These are phyloP conservation scores for Phenganax subtilis DNA, from an alignment of 92 coral and sea anemone species.

Conservation along the genomic window DNA sequence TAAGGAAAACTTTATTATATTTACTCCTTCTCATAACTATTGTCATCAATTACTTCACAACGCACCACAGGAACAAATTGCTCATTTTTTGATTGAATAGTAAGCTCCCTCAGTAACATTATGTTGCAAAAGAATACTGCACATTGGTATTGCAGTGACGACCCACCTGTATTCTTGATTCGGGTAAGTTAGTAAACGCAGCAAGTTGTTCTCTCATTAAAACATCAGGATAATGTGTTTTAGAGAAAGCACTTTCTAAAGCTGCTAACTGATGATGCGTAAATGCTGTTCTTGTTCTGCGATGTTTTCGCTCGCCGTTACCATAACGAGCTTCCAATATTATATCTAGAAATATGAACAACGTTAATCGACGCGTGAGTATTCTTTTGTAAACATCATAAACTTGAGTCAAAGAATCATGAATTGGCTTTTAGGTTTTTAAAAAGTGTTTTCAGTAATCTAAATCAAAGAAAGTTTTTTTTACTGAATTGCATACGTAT, in stretches of 20 bases:
- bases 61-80: no score
- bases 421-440: neutral
- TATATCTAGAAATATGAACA: constrained; percentile 54
- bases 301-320: constrained; percentile 68
- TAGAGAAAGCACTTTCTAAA: constrained; percentile 81
- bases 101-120: no score
- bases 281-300: constrained; percentile 91
- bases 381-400: neutral
- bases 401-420: neutral
- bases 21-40: no score
- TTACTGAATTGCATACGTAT: no score
- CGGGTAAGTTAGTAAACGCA: constrained; percentile 76
- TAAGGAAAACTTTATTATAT: no score
- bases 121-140: no score
- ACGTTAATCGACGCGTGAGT: neutral
- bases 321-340: constrained; percentile 92
- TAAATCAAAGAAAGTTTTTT: no score
- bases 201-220: constrained; percentile 97
- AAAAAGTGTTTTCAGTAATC: no score
- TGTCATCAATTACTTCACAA: no score
- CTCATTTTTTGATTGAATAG: no score
- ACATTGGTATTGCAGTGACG: neutral
- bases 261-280: constrained; percentile 87
- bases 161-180: constrained; percentile 88
- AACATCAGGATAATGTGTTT: constrained; percentile 98